Evolutionary conservation across 1,140 invertebrate species (phyloP).

Genomic region (Paraescarpia echinospica): DNA sequence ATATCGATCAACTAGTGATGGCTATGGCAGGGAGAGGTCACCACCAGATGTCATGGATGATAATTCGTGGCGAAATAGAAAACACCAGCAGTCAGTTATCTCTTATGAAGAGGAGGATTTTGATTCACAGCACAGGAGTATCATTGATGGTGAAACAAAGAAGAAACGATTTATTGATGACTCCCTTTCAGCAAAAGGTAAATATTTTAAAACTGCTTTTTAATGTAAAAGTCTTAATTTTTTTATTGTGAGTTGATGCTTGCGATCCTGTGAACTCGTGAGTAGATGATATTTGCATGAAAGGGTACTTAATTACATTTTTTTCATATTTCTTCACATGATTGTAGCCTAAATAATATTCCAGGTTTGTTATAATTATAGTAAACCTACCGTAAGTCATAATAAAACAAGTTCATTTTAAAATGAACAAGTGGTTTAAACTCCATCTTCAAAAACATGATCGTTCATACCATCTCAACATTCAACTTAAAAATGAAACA

Average conservation of each 20-base stretch:
- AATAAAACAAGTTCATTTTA: not conserved
- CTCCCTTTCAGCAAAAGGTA: not conserved
- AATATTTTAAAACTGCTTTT: not conserved
- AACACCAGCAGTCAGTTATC: not conserved
- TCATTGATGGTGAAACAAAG: not conserved
- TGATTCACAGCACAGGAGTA: not conserved
- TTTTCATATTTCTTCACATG: not conserved
- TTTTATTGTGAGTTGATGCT: not conserved
- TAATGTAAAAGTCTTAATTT: not conserved
- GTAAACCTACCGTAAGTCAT: not conserved
- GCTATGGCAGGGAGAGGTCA: not conserved
- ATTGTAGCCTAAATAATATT: no score
- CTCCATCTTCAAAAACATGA: not conserved
- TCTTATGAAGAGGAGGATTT: not conserved
- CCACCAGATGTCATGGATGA: conserved; percentile 1
- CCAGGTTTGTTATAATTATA: no score
- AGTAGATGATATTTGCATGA: not conserved
- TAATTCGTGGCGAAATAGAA: not conserved
- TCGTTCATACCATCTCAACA: not conserved
- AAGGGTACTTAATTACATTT: not conserved
- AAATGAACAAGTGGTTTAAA: not conserved
- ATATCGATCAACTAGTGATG: not conserved
- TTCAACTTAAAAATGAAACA: no score
- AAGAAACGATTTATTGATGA: not conserved
- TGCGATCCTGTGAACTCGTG: not conserved